phyloP scores from a whole-genome alignment of 1,140 invertebrate genomes.

The Matsumurasca onukii region DNA sequence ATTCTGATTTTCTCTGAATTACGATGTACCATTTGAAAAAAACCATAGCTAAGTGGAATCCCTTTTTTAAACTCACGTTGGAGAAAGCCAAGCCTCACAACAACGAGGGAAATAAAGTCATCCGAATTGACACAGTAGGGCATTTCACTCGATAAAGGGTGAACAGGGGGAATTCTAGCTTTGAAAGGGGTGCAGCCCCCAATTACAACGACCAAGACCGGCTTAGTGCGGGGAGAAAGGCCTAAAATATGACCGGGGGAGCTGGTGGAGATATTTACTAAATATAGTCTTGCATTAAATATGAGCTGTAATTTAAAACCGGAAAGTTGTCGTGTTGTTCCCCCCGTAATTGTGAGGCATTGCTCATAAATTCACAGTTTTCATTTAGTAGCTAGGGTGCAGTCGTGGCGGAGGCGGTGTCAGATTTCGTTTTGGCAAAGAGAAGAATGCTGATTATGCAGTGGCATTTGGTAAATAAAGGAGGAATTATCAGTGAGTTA shows the following conservation, averaged over 20 bases:
- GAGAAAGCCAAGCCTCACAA: background rate
- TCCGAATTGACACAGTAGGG: conserved; percentile 2
- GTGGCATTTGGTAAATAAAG: no score
- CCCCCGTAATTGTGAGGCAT: conserved; percentile 15
- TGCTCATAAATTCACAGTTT: conserved; percentile 15
- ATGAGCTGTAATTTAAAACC: conserved; percentile 26
- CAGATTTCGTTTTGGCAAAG: no score
- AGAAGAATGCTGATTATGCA: no score
- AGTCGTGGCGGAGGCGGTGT: no score
- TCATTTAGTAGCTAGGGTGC: no score
- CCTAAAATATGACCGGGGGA: conserved; percentile 20
- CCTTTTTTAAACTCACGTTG: background rate
- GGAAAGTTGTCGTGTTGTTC: conserved; percentile 1
- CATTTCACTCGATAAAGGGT: conserved; percentile 10
- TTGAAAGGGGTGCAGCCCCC: background rate
- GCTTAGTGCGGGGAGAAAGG: conserved; percentile 11
- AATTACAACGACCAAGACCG: conserved; percentile 11
- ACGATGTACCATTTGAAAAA: no score
- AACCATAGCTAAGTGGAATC: no score
- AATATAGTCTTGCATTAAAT: conserved; percentile 26
- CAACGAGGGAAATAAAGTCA: background rate
- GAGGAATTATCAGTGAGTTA: no score
- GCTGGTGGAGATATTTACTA: conserved; percentile 22
- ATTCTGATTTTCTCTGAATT: no score
- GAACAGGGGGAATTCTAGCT: background rate